Evolutionary conservation across 2,113 vertebrate species (phyloP).

Genomic region (Onychostruthus taczanowskii): DNA sequence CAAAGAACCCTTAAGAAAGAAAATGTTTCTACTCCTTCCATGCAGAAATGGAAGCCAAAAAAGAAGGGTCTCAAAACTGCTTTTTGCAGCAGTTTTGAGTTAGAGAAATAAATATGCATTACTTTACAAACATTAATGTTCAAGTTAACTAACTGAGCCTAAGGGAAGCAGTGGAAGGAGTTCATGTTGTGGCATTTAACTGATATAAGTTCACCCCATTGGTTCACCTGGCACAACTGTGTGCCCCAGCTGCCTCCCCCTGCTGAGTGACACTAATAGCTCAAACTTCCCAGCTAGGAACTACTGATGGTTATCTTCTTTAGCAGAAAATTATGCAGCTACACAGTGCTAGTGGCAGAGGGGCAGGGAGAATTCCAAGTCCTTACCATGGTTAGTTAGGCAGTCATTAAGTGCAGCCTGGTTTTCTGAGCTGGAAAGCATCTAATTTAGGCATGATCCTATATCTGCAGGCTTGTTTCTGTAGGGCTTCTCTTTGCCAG

Average conservation of each 20-base stretch:
- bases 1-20: neutral
- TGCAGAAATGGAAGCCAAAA: neutral
- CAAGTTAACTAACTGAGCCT: neutral
- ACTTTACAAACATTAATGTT: neutral
- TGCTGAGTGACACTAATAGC: neutral
- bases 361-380: neutral
- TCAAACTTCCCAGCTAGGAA: neutral
- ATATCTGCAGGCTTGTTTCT: neutral
- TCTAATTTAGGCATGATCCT: neutral
- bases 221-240: neutral
- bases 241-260: neutral
- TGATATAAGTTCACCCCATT: neutral
- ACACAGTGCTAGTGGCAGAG: neutral
- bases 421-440: neutral
- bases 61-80: neutral
- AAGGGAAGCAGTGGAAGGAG: neutral
- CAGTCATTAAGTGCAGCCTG: neutral
- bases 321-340: neutral
- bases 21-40: neutral
- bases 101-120: neutral
- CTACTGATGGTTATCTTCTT: neutral
- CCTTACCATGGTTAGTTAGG: neutral
- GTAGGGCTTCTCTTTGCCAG: neutral
- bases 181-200: neutral
- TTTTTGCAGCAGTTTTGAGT: neutral